These are phyloP conservation scores for Hydraecia micacea DNA, from an alignment of 2,888 invertebrate species.

Conservation along the genomic window DNA sequence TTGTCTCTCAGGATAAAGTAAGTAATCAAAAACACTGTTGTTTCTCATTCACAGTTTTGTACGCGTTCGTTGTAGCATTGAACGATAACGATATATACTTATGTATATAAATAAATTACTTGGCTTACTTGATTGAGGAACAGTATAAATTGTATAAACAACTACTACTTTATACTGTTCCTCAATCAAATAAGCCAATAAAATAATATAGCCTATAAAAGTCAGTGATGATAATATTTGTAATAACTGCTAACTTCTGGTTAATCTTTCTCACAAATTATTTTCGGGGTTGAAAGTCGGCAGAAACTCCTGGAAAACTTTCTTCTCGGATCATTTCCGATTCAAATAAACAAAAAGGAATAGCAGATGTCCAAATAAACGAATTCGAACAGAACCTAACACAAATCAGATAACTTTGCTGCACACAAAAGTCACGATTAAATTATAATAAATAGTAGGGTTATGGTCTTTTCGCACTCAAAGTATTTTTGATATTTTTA, in stretches of 20 bases:
- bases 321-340: conserved; percentile 19
- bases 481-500: no score
- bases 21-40: not conserved
- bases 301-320: conserved; percentile 14
- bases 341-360: conserved; percentile 32
- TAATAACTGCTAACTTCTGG: conserved; percentile 29
- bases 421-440: not conserved
- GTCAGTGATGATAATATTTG: conserved; percentile 1
- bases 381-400: not conserved
- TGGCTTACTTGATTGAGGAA: no score
- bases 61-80: not conserved
- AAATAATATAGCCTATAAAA: not conserved
- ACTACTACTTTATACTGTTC: not conserved
- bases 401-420: not conserved
- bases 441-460: no score
- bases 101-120: no score
- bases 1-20: not conserved
- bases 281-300: conserved; percentile 16
- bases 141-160: no score
- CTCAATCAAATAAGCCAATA: not conserved
- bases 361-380: conserved; percentile 2
- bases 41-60: not conserved
- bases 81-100: no score
- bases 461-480: not conserved
- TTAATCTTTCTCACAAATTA: conserved; percentile 31